Base-by-base conservation (phyloP, 2,888 invertebrate species). In the Listrodromus nycthemerus region DNA sequence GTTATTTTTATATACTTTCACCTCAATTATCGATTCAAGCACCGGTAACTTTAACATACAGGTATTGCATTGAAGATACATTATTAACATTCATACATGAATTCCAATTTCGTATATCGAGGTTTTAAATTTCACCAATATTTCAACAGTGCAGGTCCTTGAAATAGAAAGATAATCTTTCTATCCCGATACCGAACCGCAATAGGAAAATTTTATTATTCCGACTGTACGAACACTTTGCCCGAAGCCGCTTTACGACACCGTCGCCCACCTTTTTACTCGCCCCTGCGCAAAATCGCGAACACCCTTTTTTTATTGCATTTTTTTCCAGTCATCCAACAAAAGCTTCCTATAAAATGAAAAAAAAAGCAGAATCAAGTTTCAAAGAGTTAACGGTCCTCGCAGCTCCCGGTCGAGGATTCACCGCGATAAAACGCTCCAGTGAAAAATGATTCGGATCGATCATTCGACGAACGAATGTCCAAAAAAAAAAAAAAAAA, bases 401-500 rank as follows among this genome's bases (percentile, higher is more conserved):
- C 55, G 13, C 24, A 5, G 55, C 13, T 24, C 6, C 21, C 24
- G 21, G 8, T 10, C 16, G 13, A 30, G 27, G 6, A 27, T 33
- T 27, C 37, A n/a, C 24, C 37, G 13, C 45, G 21, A 33, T 24
- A 48, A 48, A 48, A 74, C n/a, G 24, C n/a, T 16, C n/a, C n/a
- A 61, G 8, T 21, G 19, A 76, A 76, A 81, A 61, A 30, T 67
- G 41, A 55, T 13, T 37, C 50, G 52, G 13, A 74, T 80, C 80
- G 80, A 80, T 75, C 74, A 66, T 75, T 63, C 65, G 67, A 73
- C 65, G 13, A 73, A 80, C 67, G 66, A 76, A 84, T 63, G 66
- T 69, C 48, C 19, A n/a, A 48, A 74, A 84, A 55, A 4, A 21
- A 21, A 24, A 69, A 70, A 77, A 13, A 52, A 74, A 73, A 24